These are phyloP conservation scores for Strix aluco DNA, from an alignment of 2,113 vertebrate genomes.

Conservation along the genomic window DNA sequence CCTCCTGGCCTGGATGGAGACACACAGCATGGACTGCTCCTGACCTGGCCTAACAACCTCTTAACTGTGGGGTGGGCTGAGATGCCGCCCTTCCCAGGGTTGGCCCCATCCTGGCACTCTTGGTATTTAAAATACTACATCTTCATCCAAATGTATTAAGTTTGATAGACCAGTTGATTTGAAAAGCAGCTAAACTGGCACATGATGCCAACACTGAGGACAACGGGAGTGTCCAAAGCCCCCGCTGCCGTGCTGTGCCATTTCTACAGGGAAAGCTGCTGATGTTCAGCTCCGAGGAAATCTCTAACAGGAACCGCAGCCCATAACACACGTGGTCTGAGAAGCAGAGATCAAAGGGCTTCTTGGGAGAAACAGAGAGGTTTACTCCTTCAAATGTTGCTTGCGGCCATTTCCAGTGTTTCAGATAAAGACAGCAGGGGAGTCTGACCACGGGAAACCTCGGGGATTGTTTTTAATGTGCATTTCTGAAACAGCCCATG, in stretches of 20 bases:
- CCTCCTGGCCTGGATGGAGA: not conserved
- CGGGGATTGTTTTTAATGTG: not conserved
- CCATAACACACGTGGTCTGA: fast-evolving
- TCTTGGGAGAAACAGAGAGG: not conserved
- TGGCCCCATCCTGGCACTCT: not conserved
- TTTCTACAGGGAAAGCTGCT: not conserved
- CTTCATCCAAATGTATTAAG: not conserved
- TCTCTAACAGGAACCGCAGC: not conserved
- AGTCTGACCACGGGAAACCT: not conserved
- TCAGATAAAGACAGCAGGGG: not conserved
- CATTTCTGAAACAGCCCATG: not conserved
- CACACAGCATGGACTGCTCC: not conserved
- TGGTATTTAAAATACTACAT: not conserved
- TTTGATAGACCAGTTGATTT: not conserved
- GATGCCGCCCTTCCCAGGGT: fast-evolving
- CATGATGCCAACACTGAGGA: not conserved
- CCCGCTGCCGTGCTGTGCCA: fast-evolving
- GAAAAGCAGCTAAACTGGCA: not conserved
- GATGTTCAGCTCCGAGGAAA: not conserved
- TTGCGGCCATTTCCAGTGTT: not conserved
- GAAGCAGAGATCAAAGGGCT: not conserved
- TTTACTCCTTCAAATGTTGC: not conserved
- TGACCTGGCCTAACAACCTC: not conserved
- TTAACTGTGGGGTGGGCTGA: not conserved
- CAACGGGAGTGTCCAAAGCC: not conserved